Base-by-base conservation (phyloP, 1,140 invertebrate species). In the Diabrotica virgifera region DNA sequence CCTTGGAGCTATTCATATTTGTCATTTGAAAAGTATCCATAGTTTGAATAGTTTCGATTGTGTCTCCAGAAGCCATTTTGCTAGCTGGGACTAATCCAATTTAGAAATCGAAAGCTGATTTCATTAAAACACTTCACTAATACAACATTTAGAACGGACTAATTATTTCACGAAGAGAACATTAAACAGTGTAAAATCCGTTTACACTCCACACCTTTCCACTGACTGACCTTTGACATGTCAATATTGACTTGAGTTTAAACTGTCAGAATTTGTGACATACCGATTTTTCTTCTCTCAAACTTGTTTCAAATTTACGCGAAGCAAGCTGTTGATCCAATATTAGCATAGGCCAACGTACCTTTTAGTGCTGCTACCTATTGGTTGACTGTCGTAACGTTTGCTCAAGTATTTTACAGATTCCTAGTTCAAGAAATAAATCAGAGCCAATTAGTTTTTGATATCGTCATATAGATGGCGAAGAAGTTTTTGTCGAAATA, bases 61-160 rank as follows among this genome's bases (percentile, higher is more conserved):
- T 85, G 76, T 87, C 85, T 72, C 85, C 85, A 77, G 87, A 87
- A 85, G 86, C 87, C 87, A 88, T 88, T 84, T 84, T 83, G 78
- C 64, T 14, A 50, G 14, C 46, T 35, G 55, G 9, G 24, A 36
- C 55, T 57, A 57, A 37, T 57, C 55, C 36, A 37, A 57, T 57
- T 57, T 57, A 57, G 36, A 36, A 57, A 57, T 57, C 36, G 36
- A 5, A 57, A 24, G 37, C 6, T 55, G 12, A 24, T 36, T 57
- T 57, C n/a, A 36, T 36, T 36, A 37, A 57, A 36, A 36, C 11
- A 57, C 24, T 36, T 36, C 36, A 57, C 55, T 36, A 37, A 57
- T 36, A 37, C 36, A 37, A 7, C 55, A 57, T 57, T 36, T 57
- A 36, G 37, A 13, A 55, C 36, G 10, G 36, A 36, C 12, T 57